These are phyloP conservation scores for Ptilorrhoa leucosticta DNA, from an alignment of 2,113 vertebrate genomes.

Conservation along the genomic window DNA sequence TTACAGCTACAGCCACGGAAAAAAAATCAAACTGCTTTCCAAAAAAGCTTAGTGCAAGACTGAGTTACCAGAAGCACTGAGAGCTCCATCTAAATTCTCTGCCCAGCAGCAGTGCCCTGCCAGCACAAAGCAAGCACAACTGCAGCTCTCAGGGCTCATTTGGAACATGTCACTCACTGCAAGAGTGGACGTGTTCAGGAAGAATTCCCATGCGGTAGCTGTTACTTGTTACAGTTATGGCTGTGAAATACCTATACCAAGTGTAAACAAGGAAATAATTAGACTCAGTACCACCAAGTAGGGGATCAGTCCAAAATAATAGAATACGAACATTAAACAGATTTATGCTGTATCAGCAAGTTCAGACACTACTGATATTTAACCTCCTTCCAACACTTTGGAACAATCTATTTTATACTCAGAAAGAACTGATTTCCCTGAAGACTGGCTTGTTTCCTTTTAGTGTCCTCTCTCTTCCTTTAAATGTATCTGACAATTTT, in stretches of 20 bases:
- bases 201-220: not conserved
- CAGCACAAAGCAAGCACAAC: not conserved
- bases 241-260: not conserved
- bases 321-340: not conserved
- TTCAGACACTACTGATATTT: not conserved
- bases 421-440: not conserved
- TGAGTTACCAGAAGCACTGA: not conserved
- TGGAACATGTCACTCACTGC: accelerated
- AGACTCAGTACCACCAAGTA: not conserved
- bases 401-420: not conserved
- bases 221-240: not conserved
- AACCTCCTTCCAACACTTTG: not conserved
- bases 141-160: not conserved
- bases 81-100: not conserved
- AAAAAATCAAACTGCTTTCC: not conserved
- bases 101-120: not conserved
- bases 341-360: not conserved
- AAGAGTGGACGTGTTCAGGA: no score
- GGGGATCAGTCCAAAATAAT: not conserved
- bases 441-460: not conserved
- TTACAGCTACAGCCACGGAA: not conserved
- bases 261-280: not conserved
- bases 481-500: not conserved
- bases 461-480: not conserved
- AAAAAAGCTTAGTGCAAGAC: not conserved